Evolutionary conservation across 35 echinoderm and acorn worm genomes (phyloP).

Genomic region (Hemicentrotus pulcherrimus): DNA sequence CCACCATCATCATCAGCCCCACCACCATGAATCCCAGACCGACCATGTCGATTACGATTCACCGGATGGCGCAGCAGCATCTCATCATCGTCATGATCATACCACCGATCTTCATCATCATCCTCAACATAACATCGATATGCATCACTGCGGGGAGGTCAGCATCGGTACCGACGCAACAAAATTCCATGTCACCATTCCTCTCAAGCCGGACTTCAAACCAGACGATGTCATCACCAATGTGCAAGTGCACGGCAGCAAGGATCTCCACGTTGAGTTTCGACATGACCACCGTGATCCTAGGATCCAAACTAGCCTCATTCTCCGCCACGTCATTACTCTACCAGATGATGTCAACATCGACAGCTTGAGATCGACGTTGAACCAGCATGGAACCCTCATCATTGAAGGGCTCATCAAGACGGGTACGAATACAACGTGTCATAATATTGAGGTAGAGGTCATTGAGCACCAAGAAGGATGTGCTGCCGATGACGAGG

Average conservation of each 20-base stretch:
- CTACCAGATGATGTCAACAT: background rate
- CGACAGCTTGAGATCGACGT: background rate
- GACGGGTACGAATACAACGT: background rate
- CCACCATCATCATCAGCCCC: background rate
- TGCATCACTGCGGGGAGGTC: background rate
- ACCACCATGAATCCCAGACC: background rate
- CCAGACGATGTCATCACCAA: background rate
- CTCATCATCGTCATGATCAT: background rate
- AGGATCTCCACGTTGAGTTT: background rate
- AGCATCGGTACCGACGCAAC: background rate
- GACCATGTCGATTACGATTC: background rate
- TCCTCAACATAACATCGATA: background rate
- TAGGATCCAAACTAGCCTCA: background rate
- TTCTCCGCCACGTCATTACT: background rate
- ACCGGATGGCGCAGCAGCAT: background rate
- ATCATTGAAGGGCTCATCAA: background rate
- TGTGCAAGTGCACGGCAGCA: background rate
- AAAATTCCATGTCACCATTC: background rate
- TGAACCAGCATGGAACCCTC: background rate
- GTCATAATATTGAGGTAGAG: constrained; percentile 1
- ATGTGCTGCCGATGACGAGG: background rate
- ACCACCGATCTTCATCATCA: background rate
- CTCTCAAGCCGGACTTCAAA: background rate
- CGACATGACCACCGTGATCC: background rate
- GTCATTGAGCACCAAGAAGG: background rate